A percentile compares a stretch with the other conserved stretches of the same genome.
Evolutionary conservation across 2,797 vertebrate genomes (phyloP).

Genomic region (Parotocinclus haroldoi): DNA sequence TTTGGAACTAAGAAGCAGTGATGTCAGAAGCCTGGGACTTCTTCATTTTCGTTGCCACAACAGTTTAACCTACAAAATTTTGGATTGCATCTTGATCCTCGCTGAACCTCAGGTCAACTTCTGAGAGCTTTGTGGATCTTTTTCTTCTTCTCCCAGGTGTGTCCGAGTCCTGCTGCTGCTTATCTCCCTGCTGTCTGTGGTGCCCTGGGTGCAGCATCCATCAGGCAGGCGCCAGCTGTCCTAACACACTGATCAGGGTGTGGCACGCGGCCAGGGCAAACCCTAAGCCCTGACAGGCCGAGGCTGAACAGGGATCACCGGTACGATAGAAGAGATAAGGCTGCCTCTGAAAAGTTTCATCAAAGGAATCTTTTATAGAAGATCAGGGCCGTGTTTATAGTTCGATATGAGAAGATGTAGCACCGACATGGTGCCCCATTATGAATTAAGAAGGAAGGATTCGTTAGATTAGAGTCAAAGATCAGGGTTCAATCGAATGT

Average conservation of each 20-base stretch:
- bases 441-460: no score
- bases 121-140: slow-evolving; percentile 9
- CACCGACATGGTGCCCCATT: no score
- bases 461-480: no score
- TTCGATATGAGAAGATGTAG: no score
- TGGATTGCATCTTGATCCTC: no score
- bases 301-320: slow-evolving; percentile 42
- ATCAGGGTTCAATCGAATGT: no score
- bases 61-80: no score
- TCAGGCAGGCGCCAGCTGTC: slow-evolving; percentile 45
- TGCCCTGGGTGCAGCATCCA: slow-evolving; percentile 33
- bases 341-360: slow-evolving; percentile 21
- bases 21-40: no score
- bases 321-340: slow-evolving; percentile 32
- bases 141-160: background rate
- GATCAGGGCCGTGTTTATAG: no score
- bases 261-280: slow-evolving; percentile 28
- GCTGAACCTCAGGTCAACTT: background rate
- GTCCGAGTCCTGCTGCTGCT: slow-evolving; percentile 5
- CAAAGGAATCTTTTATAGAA: background rate
- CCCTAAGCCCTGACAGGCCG: slow-evolving; percentile 20
- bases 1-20: no score
- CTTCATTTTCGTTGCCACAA: no score
- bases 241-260: slow-evolving; percentile 20
- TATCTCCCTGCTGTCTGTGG: slow-evolving; percentile 44